Conservation (phyloP, 1,140 invertebrate species). For the Bombus consobrinus region DNA sequence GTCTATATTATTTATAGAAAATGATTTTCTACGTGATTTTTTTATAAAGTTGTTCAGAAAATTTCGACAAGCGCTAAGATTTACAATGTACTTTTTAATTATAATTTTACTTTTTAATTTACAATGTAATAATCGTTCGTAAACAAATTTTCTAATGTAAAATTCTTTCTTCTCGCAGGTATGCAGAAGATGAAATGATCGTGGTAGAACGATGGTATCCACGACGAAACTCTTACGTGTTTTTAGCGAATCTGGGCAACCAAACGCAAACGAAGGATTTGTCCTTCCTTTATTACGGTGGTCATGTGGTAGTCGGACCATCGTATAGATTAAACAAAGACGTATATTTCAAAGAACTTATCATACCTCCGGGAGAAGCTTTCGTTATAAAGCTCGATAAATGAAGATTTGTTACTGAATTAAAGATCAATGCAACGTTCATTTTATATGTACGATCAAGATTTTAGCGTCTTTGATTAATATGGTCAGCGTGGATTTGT, state of each 20-base stretch:
- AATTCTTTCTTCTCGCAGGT: conserved; percentile 67
- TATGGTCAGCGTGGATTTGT: conserved; percentile 3
- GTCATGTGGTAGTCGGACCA: conserved; percentile 87
- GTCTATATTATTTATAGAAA: neutral
- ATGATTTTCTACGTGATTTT: neutral
- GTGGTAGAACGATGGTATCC: conserved; percentile 90
- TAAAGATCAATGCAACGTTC: neutral
- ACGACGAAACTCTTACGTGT: conserved; percentile 88
- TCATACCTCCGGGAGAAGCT: conserved; percentile 85
- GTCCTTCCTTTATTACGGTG: conserved; percentile 89
- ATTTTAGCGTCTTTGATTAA: conserved; percentile 10
- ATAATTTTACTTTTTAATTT: too few relatives aligned
- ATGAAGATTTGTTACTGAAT: conserved; percentile 72
- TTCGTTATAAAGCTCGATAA: conserved; percentile 88
- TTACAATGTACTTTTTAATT: too few relatives aligned
- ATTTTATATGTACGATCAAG: conserved; percentile 11
- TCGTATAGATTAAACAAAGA: conserved; percentile 84
- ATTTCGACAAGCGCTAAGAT: too few relatives aligned
- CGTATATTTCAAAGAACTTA: conserved; percentile 87
- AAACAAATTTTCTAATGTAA: too few relatives aligned
- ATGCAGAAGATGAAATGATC: conserved; percentile 85
- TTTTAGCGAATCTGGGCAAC: conserved; percentile 87
- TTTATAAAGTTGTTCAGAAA: neutral
- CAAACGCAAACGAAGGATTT: conserved; percentile 86
- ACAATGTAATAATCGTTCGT: too few relatives aligned